These are phyloP conservation scores for Psammodynastes pulverulentus DNA, from an alignment of 2,113 vertebrate species.

Conservation along the genomic window DNA sequence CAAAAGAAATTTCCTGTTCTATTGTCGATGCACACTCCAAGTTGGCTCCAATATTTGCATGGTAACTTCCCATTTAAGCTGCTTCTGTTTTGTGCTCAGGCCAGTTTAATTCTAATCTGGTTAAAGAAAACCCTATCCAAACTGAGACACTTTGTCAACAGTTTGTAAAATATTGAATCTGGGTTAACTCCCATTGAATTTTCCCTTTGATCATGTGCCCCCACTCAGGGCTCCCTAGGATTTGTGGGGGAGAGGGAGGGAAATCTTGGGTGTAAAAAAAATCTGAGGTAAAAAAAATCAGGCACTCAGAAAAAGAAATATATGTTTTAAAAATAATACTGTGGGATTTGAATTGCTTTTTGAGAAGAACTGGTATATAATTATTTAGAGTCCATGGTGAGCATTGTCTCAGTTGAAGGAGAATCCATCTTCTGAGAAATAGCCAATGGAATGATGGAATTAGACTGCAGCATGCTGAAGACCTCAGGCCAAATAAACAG, in stretches of 20 bases:
- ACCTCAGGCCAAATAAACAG: neutral
- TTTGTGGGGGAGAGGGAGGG: neutral
- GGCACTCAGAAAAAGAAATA: neutral
- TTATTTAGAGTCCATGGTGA: neutral
- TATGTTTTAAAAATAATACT: neutral
- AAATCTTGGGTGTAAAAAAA: neutral
- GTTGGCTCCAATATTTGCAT: neutral
- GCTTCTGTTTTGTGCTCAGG: neutral
- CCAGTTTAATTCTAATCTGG: neutral
- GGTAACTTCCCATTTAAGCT: neutral
- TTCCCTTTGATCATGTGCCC: neutral
- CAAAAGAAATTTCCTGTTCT: neutral
- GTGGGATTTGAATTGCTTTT: neutral
- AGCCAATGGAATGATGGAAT: neutral
- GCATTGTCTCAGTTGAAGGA: neutral
- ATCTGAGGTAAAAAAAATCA: neutral
- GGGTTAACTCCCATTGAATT: neutral
- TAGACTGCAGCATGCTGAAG: neutral
- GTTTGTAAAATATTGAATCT: neutral
- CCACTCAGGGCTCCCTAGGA: neutral
- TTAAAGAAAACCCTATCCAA: neutral
- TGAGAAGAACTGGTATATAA: neutral
- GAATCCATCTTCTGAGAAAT: neutral
- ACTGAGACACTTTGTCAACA: neutral
- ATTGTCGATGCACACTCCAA: neutral